These are phyloP conservation scores for Periphyllus acericola DNA, from an alignment of 2,888 invertebrate species.

Conservation along the genomic window DNA sequence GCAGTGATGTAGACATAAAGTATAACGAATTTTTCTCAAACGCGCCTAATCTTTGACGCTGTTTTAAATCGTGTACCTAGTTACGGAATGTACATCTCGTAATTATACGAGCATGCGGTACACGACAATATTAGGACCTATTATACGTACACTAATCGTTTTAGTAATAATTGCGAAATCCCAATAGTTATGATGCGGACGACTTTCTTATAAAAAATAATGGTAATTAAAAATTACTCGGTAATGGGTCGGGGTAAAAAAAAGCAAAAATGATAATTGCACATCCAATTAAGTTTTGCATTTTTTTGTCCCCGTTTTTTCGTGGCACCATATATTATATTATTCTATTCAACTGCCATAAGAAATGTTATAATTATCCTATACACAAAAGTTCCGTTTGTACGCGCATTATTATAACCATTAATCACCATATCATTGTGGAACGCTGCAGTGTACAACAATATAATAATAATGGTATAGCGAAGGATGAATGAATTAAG, in stretches of 20 bases:
- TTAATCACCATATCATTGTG: neutral
- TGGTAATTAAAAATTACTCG: neutral
- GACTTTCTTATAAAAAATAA: neutral
- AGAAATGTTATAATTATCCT: no score
- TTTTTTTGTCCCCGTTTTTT: no score
- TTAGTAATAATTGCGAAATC: neutral
- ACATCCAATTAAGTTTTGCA: neutral
- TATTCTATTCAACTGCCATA: no score
- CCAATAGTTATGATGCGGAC: neutral
- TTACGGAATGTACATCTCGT: no score
- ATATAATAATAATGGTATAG: neutral
- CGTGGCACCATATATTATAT: no score
- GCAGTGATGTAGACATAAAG: no score
- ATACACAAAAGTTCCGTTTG: no score
- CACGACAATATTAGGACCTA: neutral
- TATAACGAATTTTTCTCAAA: no score
- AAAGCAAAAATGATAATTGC: neutral
- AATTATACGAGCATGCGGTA: no score
- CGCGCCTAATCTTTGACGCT: no score
- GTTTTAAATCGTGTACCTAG: no score
- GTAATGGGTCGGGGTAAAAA: neutral
- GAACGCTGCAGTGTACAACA: neutral
- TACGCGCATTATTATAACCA: neutral
- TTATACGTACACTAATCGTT: neutral
- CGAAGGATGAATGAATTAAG: conserved; percentile 16